Evolutionary conservation across 53 echinoderm and acorn worm genomes (phyloP).

Genomic region (Mesocentrotus franciscanus): DNA sequence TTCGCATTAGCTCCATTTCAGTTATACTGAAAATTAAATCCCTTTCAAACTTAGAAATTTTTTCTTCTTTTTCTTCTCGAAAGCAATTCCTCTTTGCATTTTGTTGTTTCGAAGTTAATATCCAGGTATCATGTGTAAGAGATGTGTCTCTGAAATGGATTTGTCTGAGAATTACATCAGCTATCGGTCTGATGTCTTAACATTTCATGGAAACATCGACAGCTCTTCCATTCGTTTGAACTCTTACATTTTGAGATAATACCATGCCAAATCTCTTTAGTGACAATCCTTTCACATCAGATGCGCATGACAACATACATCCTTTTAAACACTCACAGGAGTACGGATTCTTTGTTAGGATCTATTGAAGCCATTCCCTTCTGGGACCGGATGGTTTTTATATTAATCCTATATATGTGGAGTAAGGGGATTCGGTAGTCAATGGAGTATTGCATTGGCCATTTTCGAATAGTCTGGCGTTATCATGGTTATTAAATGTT

Average conservation of each 20-base stretch:
- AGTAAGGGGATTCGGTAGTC: no score
- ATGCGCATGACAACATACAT: neutral
- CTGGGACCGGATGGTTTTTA: no score
- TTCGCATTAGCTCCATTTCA: neutral
- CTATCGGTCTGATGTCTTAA: neutral
- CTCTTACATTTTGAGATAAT: neutral
- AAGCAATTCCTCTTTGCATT: neutral
- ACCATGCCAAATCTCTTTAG: neutral
- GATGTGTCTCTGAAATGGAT: neutral
- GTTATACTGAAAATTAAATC: neutral
- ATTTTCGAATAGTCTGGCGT: neutral
- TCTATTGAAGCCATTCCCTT: neutral
- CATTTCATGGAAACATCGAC: neutral
- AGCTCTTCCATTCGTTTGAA: neutral
- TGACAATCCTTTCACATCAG: neutral
- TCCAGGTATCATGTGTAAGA: neutral
- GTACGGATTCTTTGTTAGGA: neutral
- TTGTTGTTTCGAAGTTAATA: neutral
- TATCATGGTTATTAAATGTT: neutral
- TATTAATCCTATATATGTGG: no score
- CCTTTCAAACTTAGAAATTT: neutral
- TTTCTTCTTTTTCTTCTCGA: neutral
- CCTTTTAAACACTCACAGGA: neutral
- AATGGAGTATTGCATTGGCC: no score
- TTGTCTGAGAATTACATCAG: neutral